Percentiles rank a stretch among this genome's conserved stretches.
These are phyloP conservation scores for Eristalinus sepulchralis DNA, from an alignment of 2,888 invertebrate genomes.

Conservation along the genomic window DNA sequence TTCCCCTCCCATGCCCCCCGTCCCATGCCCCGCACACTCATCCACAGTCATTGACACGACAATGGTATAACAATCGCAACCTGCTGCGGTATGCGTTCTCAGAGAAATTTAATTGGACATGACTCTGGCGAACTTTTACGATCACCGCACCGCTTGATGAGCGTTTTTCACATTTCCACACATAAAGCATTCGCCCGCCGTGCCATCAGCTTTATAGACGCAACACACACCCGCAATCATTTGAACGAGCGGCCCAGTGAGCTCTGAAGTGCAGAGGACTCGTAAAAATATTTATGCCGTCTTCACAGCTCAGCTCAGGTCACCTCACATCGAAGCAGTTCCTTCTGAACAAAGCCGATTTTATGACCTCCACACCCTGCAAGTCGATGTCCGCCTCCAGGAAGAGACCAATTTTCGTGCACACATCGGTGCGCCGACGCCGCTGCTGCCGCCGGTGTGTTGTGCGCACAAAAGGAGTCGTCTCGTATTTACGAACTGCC, in stretches of 20 bases:
- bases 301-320: slow-evolving; percentile 23
- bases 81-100: background rate
- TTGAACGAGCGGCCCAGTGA: background rate
- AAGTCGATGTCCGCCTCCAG: slow-evolving; percentile 6
- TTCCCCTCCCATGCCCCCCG: too few species aligned
- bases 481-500: slow-evolving; percentile 49
- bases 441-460: too few species aligned
- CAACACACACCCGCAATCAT: background rate
- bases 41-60: background rate
- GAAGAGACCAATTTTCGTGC: slow-evolving; percentile 32
- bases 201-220: background rate
- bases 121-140: slow-evolving; percentile 5
- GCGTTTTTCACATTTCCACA: slow-evolving; percentile 17
- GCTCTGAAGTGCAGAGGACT: slow-evolving; percentile 2
- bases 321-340: background rate
- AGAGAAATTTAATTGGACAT: slow-evolving; percentile 13
- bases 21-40: too few species aligned
- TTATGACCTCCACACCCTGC: slow-evolving; percentile 24
- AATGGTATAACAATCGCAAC: background rate
- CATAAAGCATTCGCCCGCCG: background rate
- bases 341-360: slow-evolving; percentile 12
- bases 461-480: background rate
- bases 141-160: background rate
- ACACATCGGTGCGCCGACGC: too few species aligned
- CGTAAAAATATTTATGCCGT: slow-evolving; percentile 58